Conservation (phyloP, 2,888 invertebrate species). For the Plebejus anna region DNA sequence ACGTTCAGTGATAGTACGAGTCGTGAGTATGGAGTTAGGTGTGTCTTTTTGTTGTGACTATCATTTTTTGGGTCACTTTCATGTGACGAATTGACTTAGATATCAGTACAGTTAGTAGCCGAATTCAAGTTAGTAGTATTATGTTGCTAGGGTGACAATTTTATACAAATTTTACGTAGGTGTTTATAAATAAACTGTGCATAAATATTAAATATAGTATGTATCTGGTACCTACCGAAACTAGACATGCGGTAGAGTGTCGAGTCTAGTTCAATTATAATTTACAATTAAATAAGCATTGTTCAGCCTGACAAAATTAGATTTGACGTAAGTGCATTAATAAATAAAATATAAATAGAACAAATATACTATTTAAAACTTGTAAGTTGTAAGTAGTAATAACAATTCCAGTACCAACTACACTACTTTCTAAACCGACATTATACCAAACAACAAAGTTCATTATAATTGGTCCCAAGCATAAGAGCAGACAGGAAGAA, state of each 20-base stretch:
- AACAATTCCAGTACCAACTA: too few relatives aligned
- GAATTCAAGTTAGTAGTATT: background rate
- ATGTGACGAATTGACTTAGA: background rate
- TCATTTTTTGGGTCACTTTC: background rate
- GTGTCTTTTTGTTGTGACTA: conserved; percentile 14
- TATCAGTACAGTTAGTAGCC: background rate
- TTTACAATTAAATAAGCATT: too few relatives aligned
- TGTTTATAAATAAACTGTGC: background rate
- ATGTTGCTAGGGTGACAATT: background rate
- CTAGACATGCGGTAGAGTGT: too few relatives aligned
- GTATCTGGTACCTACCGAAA: background rate
- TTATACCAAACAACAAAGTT: too few relatives aligned
- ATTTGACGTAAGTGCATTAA: background rate
- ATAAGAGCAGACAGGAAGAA: too few relatives aligned
- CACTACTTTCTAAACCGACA: too few relatives aligned
- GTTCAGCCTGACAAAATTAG: background rate
- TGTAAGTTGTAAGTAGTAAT: too few relatives aligned
- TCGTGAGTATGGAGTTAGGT: conserved; percentile 20
- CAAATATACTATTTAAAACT: too few relatives aligned
- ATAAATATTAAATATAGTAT: background rate
- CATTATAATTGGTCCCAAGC: too few relatives aligned
- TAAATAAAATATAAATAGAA: too few relatives aligned
- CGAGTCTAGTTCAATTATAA: too few relatives aligned
- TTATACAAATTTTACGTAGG: background rate
- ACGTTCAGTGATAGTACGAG: background rate